phyloP scores from a whole-genome alignment of 2,113 vertebrate species.

The Lanius ludovicianus region DNA sequence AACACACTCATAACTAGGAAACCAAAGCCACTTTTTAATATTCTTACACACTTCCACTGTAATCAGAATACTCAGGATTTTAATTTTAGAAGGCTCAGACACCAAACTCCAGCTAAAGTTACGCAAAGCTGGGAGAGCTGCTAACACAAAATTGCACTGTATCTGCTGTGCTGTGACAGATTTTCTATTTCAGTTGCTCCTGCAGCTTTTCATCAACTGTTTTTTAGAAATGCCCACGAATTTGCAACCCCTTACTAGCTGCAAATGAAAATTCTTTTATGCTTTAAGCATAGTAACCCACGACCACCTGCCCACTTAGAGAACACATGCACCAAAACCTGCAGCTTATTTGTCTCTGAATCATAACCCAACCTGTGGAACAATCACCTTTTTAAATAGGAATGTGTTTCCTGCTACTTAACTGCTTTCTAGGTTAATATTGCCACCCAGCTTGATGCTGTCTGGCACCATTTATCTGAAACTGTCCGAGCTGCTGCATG shows the following conservation, averaged over 20 bases:
- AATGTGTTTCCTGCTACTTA: neutral
- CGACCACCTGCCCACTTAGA: neutral
- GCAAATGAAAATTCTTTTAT: neutral
- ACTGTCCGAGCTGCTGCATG: neutral
- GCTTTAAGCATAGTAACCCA: neutral
- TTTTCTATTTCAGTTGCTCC: neutral
- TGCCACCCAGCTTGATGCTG: neutral
- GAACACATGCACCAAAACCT: neutral
- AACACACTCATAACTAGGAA: neutral
- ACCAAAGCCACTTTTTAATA: neutral
- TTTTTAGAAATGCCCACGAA: neutral
- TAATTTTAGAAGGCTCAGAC: conserved; percentile 33
- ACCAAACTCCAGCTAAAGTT: conserved; percentile 23
- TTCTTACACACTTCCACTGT: neutral
- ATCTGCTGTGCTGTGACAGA: neutral
- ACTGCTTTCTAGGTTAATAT: neutral
- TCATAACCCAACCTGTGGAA: neutral
- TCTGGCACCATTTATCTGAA: neutral
- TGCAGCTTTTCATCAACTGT: neutral
- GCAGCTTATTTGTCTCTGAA: neutral
- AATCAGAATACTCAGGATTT: conserved; percentile 4
- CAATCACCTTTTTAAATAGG: neutral
- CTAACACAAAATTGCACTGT: neutral
- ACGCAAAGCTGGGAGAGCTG: neutral
- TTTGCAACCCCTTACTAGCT: neutral